Percentiles rank a stretch among this genome's conserved stretches.
Evolutionary conservation across 2,797 vertebrate genomes (phyloP).

Genomic region (Rhinophrynus dorsalis): DNA sequence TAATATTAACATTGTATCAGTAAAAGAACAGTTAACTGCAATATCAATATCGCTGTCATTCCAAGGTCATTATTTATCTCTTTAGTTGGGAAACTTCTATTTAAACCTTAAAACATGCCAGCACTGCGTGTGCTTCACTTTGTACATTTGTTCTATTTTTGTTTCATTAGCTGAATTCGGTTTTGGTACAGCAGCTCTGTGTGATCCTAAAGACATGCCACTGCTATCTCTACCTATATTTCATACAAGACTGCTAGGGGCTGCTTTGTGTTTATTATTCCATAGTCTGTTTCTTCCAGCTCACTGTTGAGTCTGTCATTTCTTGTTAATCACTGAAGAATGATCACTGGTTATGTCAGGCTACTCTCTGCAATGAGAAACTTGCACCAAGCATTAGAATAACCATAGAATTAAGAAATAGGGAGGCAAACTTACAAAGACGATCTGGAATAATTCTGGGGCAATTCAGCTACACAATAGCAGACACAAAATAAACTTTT

Average conservation of each 20-base stretch:
- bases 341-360: slow-evolving; percentile 41
- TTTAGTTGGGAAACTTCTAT: slow-evolving; percentile 17
- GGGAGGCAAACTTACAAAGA: too few relatives aligned
- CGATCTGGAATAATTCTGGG: too few relatives aligned
- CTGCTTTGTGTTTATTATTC: slow-evolving; percentile 39
- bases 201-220: slow-evolving; percentile 46
- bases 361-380: not conserved
- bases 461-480: too few relatives aligned
- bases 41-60: not conserved
- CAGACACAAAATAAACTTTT: too few relatives aligned
- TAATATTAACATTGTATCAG: too few relatives aligned
- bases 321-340: slow-evolving; percentile 29
- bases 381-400: slow-evolving; percentile 17
- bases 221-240: slow-evolving; percentile 19
- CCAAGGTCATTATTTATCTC: not conserved
- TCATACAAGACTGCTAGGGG: slow-evolving; percentile 24
- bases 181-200: slow-evolving; percentile 25
- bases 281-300: slow-evolving; percentile 40
- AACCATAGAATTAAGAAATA: not conserved
- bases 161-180: slow-evolving; percentile 28
- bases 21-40: not conserved
- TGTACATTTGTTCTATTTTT: slow-evolving; percentile 33
- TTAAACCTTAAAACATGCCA: slow-evolving; percentile 19
- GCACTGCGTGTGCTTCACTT: slow-evolving; percentile 8
- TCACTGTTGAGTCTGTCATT: slow-evolving; percentile 39